Percentiles rank a stretch among this genome's conserved stretches.
Evolutionary conservation across 2,113 vertebrate species (phyloP).

Genomic region (Edolisoma coerulescens): DNA sequence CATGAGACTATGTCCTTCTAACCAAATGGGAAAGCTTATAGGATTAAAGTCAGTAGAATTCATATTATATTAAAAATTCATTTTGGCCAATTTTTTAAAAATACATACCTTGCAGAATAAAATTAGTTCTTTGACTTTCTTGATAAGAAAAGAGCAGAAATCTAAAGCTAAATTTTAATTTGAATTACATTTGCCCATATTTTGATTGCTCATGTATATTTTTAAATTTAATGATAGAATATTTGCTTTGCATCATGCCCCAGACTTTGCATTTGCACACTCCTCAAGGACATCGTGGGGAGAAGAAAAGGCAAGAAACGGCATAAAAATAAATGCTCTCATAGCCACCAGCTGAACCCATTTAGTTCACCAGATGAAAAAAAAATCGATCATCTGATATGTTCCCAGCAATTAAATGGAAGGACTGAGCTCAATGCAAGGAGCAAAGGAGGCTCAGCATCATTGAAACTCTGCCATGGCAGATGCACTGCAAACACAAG

Average conservation of each 20-base stretch:
- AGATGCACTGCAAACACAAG: background rate
- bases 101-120: background rate
- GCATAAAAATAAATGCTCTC: background rate
- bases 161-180: background rate
- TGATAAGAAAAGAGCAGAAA: background rate
- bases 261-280: background rate
- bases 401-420: background rate
- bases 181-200: background rate
- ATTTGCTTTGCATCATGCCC: background rate
- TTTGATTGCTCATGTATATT: background rate
- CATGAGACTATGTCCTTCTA: background rate
- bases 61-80: background rate
- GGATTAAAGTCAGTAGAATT: background rate
- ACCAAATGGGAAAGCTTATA: background rate
- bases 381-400: background rate
- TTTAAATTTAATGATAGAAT: background rate
- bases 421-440: background rate
- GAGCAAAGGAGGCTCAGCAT: background rate
- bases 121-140: background rate
- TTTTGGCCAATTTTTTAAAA: background rate
- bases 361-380: background rate
- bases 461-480: background rate
- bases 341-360: background rate
- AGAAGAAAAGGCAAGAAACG: background rate
- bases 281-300: background rate